Percentiles rank a stretch among this genome's conserved stretches.
Conservation (phyloP, 2,113 vertebrate species). For the Picathartes gymnocephalus region DNA sequence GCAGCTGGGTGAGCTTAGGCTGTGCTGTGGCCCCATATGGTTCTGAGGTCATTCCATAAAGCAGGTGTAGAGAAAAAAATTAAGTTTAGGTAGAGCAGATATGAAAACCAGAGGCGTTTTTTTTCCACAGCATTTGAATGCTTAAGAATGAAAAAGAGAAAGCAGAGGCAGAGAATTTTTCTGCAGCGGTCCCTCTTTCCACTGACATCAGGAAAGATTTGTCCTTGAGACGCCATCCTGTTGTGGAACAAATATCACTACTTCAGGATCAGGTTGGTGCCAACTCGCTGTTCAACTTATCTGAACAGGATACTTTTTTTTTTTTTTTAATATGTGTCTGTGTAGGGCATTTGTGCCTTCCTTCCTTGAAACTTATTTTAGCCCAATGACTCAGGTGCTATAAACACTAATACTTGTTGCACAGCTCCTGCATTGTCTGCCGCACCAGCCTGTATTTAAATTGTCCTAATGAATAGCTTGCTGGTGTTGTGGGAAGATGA, state of each 20-base stretch:
- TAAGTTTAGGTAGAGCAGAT: not conserved
- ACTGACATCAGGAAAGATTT: not conserved
- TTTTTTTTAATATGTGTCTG: not conserved
- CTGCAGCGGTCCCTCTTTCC: not conserved
- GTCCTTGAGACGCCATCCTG: not conserved
- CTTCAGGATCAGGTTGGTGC: not conserved
- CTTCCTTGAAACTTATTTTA: conserved; percentile 47
- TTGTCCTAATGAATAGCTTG: not conserved
- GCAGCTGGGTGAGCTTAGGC: not conserved
- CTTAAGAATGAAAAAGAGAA: not conserved
- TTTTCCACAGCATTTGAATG: not conserved
- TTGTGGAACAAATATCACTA: not conserved
- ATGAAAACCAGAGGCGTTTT: not conserved
- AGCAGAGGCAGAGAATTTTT: not conserved
- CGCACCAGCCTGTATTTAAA: not conserved
- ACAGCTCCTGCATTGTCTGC: not conserved
- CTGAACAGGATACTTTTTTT: not conserved
- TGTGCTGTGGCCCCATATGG: not conserved
- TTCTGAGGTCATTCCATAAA: not conserved
- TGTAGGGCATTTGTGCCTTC: not conserved
- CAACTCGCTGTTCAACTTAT: not conserved
- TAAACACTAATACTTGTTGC: conserved; percentile 1
- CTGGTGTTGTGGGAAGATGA: not conserved
- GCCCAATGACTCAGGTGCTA: not conserved
- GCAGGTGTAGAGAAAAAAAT: not conserved